These are phyloP conservation scores for Rhinogobius similis DNA, from an alignment of 2,113 vertebrate species.

Conservation along the genomic window DNA sequence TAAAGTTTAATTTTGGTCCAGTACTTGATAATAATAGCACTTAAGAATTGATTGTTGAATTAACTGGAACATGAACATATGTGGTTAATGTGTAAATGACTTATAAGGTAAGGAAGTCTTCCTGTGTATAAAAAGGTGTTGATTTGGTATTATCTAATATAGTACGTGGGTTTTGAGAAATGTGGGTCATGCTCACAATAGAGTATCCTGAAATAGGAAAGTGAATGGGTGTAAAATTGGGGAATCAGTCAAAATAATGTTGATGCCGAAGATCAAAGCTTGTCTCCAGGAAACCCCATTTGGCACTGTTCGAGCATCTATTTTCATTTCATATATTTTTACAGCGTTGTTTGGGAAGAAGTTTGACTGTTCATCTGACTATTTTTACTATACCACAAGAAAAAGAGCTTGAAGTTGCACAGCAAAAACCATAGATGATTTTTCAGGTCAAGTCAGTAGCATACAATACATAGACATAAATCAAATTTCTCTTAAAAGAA, in stretches of 20 bases:
- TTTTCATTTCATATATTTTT: background rate
- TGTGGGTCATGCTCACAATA: conserved; percentile 4
- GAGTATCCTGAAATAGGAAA: background rate
- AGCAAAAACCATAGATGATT: too few species aligned
- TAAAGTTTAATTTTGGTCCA: too few species aligned
- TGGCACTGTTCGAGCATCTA: background rate
- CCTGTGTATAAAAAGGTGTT: background rate
- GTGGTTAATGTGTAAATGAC: background rate
- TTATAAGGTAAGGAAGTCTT: background rate
- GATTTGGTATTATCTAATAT: background rate
- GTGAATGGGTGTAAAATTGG: conserved; percentile 5
- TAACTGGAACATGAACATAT: background rate
- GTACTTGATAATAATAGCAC: too few species aligned
- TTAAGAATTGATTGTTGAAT: too few species aligned
- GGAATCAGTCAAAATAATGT: conserved; percentile 6
- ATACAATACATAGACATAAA: too few species aligned
- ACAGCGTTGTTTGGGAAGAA: background rate
- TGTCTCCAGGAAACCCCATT: background rate
- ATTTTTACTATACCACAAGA: background rate
- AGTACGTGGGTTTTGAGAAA: background rate
- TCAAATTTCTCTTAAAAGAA: too few species aligned
- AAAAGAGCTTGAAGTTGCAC: too few species aligned
- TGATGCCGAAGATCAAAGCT: conserved; percentile 3
- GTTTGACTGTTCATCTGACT: background rate
- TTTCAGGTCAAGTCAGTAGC: too few species aligned